Evolutionary conservation across 2,888 invertebrate species (phyloP).

Genomic region (Luffia ferchaultella): DNA sequence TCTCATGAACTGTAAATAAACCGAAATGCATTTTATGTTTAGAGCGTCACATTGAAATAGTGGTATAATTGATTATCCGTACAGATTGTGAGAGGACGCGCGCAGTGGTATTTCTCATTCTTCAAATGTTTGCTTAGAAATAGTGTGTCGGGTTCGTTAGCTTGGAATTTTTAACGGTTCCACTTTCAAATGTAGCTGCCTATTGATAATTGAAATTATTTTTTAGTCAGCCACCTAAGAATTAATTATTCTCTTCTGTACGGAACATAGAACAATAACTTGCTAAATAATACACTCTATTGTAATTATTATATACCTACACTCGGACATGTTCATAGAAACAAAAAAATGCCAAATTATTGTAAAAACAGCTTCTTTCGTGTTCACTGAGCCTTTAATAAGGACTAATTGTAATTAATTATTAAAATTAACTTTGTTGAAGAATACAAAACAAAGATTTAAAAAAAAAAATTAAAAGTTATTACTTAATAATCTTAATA

Average conservation of each 20-base stretch:
- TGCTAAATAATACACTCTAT: not conserved
- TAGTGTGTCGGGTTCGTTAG: not conserved
- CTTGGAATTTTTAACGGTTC: not conserved
- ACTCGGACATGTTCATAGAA: not conserved
- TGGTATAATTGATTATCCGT: constrained; percentile 13
- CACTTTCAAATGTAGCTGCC: not conserved
- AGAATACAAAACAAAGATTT: no score
- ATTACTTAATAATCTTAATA: no score
- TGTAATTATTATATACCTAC: not conserved
- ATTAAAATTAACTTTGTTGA: no score
- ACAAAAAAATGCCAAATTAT: not conserved
- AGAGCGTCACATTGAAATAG: no score
- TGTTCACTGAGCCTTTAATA: not conserved
- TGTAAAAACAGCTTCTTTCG: not conserved
- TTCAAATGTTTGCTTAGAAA: constrained; percentile 8
- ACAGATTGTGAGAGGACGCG: not conserved
- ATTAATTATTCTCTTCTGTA: not conserved
- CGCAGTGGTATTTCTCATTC: constrained; percentile 1
- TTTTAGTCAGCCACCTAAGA: not conserved
- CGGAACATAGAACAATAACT: not conserved
- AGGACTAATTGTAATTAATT: no score
- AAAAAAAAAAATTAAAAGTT: no score
- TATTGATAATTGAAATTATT: not conserved
- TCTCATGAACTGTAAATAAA: no score
- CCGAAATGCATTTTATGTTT: no score